Evolutionary conservation across 2,113 vertebrate species (phyloP).

Genomic region (Hypanus sabinus): DNA sequence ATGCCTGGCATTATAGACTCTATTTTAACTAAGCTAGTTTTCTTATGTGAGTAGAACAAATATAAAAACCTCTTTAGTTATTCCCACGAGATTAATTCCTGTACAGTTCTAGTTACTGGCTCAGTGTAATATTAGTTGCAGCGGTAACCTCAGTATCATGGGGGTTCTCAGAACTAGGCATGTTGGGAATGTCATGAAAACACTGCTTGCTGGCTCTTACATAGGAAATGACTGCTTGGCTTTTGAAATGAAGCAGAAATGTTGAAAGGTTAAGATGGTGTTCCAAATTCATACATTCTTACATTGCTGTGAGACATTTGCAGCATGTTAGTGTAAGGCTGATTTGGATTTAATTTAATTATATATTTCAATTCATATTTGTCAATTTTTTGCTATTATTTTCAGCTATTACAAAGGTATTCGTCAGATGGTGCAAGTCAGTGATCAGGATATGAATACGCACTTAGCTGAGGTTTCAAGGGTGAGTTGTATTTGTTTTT

Average conservation of each 20-base stretch:
- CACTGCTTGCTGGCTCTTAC: not conserved
- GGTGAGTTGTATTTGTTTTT: slow-evolving; percentile 60
- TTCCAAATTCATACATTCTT: not conserved
- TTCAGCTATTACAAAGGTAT: slow-evolving; percentile 97
- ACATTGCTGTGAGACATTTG: not conserved
- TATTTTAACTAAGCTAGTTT: too few relatives aligned
- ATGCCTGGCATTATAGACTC: not conserved
- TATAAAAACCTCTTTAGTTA: not conserved
- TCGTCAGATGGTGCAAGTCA: slow-evolving; percentile 89
- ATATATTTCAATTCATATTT: not conserved
- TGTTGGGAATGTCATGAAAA: not conserved
- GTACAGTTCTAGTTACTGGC: not conserved
- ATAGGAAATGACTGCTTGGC: not conserved
- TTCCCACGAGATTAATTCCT: not conserved
- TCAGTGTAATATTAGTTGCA: not conserved
- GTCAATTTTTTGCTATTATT: slow-evolving; percentile 73
- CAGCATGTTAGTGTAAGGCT: not conserved
- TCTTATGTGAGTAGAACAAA: not conserved
- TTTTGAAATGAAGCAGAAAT: not conserved
- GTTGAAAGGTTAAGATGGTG: not conserved
- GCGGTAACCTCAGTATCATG: not conserved
- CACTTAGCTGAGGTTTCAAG: slow-evolving; percentile 94
- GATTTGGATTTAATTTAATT: not conserved
- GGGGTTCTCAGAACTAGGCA: not conserved
- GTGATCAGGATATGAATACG: slow-evolving; percentile 98